Conservation (phyloP, 2,888 invertebrate species). For the Tromatobia lineatoria region DNA sequence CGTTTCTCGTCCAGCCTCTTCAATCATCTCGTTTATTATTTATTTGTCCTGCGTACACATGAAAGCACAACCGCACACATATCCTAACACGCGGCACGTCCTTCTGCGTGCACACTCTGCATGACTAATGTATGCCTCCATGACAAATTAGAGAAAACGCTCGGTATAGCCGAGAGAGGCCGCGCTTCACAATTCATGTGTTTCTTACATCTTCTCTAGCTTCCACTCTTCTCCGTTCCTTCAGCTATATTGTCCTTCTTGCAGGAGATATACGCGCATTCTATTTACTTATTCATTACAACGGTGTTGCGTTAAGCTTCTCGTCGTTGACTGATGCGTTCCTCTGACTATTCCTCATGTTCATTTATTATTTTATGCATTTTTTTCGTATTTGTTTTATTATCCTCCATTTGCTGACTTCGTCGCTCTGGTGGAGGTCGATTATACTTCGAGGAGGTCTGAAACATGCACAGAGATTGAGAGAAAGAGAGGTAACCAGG, state of each 20-base stretch:
- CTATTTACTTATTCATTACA: constrained; percentile 58
- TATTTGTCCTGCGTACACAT: constrained; percentile 48
- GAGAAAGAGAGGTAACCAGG: background rate
- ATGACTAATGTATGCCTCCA: constrained; percentile 60
- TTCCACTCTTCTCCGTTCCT: constrained; percentile 14
- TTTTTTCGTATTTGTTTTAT: constrained; percentile 42
- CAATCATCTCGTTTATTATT: constrained; percentile 53
- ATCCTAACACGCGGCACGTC: constrained; percentile 43
- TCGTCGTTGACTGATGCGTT: constrained; percentile 39
- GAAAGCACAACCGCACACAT: background rate
- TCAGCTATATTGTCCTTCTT: constrained; percentile 33
- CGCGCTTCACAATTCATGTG: constrained; percentile 48
- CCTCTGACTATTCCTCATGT: constrained; percentile 4
- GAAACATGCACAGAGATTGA: background rate
- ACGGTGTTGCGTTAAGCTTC: constrained; percentile 20
- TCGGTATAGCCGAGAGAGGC: background rate
- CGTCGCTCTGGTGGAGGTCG: background rate
- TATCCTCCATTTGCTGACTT: constrained; percentile 16
- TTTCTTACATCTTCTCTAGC: constrained; percentile 18
- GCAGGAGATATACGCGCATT: background rate
- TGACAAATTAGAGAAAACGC: constrained; percentile 59
- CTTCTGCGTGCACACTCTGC: constrained; percentile 34
- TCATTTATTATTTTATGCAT: constrained; percentile 60
- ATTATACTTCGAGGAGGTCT: constrained; percentile 26
- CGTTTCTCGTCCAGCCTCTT: constrained; percentile 36